These are phyloP conservation scores for Perccottus glenii DNA, from an alignment of 2,113 vertebrate genomes.

Conservation along the genomic window DNA sequence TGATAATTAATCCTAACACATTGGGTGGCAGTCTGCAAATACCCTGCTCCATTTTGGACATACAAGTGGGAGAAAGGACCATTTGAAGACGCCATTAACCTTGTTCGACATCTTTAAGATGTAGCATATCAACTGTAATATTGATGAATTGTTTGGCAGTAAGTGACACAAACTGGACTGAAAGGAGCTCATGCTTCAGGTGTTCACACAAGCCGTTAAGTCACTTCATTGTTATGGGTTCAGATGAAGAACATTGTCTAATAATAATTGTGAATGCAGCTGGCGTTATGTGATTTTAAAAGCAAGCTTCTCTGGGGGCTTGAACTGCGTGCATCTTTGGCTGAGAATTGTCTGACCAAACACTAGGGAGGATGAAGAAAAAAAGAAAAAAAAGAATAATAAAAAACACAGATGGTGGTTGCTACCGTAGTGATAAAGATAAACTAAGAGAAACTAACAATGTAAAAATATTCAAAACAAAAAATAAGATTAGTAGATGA, in stretches of 20 bases:
- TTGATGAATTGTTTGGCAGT: slow-evolving; percentile 58
- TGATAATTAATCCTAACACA: slow-evolving; percentile 79
- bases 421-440: slow-evolving; percentile 34
- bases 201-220: slow-evolving; percentile 9
- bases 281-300: slow-evolving; percentile 1
- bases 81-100: slow-evolving; percentile 76
- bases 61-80: slow-evolving; percentile 60
- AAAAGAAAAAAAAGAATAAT: background rate
- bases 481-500: slow-evolving; percentile 22
- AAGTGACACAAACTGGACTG: slow-evolving; percentile 35
- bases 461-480: background rate
- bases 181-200: slow-evolving; percentile 22
- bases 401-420: slow-evolving; percentile 16
- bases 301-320: slow-evolving; percentile 30
- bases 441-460: slow-evolving; percentile 8
- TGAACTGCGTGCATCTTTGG: slow-evolving; percentile 33
- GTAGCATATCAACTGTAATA: slow-evolving; percentile 51
- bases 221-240: slow-evolving; percentile 9
- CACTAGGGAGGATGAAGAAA: no score
- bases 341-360: slow-evolving; percentile 35
- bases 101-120: slow-evolving; percentile 59
- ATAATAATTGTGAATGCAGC: slow-evolving; percentile 1
- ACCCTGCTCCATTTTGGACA: slow-evolving; percentile 59
- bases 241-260: background rate
- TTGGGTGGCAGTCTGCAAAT: slow-evolving; percentile 71